These are phyloP conservation scores for Lethrus apterus DNA, from an alignment of 1,140 invertebrate genomes.

Conservation along the genomic window DNA sequence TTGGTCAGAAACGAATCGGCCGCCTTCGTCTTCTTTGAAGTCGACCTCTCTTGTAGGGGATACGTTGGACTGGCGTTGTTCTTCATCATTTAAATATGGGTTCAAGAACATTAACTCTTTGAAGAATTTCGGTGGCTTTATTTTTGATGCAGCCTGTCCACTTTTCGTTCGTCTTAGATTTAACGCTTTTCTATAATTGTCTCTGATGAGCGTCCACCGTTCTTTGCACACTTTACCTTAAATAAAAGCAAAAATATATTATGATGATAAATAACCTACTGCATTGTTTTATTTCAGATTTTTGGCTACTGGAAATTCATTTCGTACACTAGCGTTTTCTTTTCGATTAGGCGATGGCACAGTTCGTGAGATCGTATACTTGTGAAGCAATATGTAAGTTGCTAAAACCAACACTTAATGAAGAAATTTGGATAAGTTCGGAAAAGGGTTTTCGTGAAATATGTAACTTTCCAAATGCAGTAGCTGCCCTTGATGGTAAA, in stretches of 20 bases:
- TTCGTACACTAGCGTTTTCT: conserved; percentile 6
- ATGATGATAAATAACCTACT: not conserved
- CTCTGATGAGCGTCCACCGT: not conserved
- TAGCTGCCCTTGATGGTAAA: conserved; percentile 43
- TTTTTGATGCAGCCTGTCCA: conserved; percentile 13
- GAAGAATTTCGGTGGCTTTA: conserved; percentile 18
- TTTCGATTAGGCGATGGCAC: conserved; percentile 18
- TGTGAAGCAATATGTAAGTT: conserved; percentile 20
- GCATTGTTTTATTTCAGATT: conserved; percentile 9
- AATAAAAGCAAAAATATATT: not conserved
- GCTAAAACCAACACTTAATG: conserved; percentile 16
- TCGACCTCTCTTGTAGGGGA: conserved; percentile 13
- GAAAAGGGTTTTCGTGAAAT: conserved; percentile 23
- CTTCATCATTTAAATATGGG: conserved; percentile 21
- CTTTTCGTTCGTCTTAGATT: conserved; percentile 17
- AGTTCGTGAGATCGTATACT: conserved; percentile 19
- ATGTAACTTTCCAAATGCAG: conserved; percentile 37
- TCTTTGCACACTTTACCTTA: conserved; percentile 1
- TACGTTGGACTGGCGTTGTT: conserved; percentile 17
- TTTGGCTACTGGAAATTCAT: conserved; percentile 19
- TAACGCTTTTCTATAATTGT: not conserved
- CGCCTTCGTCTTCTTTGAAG: conserved; percentile 10
- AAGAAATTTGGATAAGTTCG: conserved; percentile 11
- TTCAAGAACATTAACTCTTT: conserved; percentile 16
- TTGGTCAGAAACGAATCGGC: conserved; percentile 7